Conservation (phyloP, 2,888 invertebrate species). For the Ctena decussata region DNA sequence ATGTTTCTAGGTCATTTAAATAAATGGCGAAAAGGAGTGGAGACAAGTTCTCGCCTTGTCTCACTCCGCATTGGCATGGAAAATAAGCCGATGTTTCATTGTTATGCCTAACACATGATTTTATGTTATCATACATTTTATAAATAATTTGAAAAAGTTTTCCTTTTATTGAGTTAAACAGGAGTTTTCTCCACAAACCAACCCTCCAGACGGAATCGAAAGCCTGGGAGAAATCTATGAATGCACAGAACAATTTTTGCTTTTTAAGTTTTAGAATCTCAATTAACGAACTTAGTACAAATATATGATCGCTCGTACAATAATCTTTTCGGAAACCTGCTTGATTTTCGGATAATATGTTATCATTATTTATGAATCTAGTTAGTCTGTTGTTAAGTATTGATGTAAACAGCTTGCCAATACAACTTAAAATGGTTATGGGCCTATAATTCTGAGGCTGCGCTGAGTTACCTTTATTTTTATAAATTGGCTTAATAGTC, state of each 20-base stretch:
- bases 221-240: background rate
- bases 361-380: background rate
- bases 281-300: background rate
- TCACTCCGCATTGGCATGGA: background rate
- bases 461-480: constrained; percentile 16
- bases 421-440: constrained; percentile 15
- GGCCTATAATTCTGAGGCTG: constrained; percentile 34
- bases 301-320: background rate
- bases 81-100: background rate
- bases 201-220: background rate
- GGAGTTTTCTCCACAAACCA: background rate
- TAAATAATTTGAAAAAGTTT: background rate
- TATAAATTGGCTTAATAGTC: constrained; percentile 35
- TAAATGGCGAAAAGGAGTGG: background rate
- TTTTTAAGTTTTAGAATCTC: background rate
- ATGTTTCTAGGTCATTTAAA: background rate
- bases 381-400: background rate
- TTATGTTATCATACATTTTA: background rate
- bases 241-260: background rate
- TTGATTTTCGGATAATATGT: background rate
- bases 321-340: constrained; percentile 4
- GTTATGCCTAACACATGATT: background rate
- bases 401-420: background rate
- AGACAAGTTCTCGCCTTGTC: background rate
- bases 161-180: background rate